Base-by-base conservation (phyloP, 2,113 vertebrate species). In the Phaethon lepturus region DNA sequence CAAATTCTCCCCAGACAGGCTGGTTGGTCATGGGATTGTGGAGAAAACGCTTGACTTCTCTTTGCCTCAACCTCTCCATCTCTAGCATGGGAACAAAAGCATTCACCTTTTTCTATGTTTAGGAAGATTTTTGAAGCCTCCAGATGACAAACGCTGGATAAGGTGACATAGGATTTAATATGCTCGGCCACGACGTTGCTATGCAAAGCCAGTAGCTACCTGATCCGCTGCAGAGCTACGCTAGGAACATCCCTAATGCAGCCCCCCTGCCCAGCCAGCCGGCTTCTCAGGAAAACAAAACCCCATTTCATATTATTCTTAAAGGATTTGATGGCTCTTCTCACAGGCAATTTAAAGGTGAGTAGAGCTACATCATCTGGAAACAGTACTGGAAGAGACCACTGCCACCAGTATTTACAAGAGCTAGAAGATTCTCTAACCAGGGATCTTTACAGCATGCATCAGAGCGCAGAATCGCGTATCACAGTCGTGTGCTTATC, bases 191-290 rank as follows among this genome's bases (percentile, higher is more conserved):
- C 84, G 62, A 75, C 0, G n/a, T 87, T 90, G 80, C 86, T 93
- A 88, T 89, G 94, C 91, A 91, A 97, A 95, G 49, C 66, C 0
- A 1, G 80, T 20, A 95, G 63, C 64, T 79, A 90, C 84, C 91
- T 86, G 84, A 94, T 94, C 77, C 6, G 5, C 89, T 93, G 95
- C 91, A 93, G 89, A 96, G 78, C 86, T 96, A 83, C 1, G 1
- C 67, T 86, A 8, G 4, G 62, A 95, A 95, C 74, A 91, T 94
- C 38, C 42, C 25, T 93, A 95, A 93, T 76, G 84, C 26, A 85
- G 33, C 72, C 45, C 33, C 58, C 52, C 52, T 25, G 6, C 60
- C 40, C n/a, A 13, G 1, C 33, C 73, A 74, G 35, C 3, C 18
- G 2, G 73, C 33, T 93, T 35, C 72, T 24, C 49, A 68, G 73